Conservation (phyloP, 2,113 vertebrate genomes). For the Epinephelus cyanopodus region DNA sequence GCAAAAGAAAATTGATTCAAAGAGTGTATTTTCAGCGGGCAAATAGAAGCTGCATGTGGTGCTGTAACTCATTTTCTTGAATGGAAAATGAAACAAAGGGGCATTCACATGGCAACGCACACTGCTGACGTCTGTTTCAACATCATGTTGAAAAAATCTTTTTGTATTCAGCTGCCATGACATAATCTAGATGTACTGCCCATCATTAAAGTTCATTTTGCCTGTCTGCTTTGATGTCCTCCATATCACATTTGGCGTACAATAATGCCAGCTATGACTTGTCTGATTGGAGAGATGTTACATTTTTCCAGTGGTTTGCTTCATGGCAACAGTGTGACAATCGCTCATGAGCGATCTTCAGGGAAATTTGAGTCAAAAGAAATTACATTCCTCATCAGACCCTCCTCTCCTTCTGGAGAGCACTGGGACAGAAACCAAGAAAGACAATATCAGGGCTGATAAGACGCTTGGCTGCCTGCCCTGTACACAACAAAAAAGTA, state of each 20-base stretch:
- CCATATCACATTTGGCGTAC: conserved; percentile 39
- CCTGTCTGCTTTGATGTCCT: conserved; percentile 64
- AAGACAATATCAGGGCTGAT: conserved; percentile 66
- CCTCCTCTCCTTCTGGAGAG: conserved; percentile 37
- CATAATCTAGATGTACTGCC: conserved; percentile 51
- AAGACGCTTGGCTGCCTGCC: conserved; percentile 60
- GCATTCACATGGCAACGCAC: conserved; percentile 57
- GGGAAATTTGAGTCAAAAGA: conserved; percentile 53
- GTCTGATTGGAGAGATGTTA: conserved; percentile 33
- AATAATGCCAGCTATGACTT: conserved; percentile 23
- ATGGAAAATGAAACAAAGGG: conserved; percentile 58
- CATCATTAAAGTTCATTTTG: conserved; percentile 57
- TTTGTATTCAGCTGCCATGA: conserved; percentile 54
- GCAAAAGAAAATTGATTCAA: conserved; percentile 28
- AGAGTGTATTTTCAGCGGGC: background rate
- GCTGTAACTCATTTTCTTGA: conserved; percentile 41
- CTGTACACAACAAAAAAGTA: conserved; percentile 36
- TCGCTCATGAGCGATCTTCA: conserved; percentile 33
- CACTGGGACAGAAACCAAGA: conserved; percentile 38
- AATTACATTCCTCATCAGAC: conserved; percentile 51
- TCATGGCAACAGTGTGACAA: conserved; percentile 53
- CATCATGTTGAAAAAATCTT: conserved; percentile 57
- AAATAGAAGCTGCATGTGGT: conserved; percentile 2
- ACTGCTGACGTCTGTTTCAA: conserved; percentile 70
- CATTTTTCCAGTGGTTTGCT: conserved; percentile 61